Conservation (phyloP, 2,797 vertebrate genomes). For the Discoglossus pictus region DNA sequence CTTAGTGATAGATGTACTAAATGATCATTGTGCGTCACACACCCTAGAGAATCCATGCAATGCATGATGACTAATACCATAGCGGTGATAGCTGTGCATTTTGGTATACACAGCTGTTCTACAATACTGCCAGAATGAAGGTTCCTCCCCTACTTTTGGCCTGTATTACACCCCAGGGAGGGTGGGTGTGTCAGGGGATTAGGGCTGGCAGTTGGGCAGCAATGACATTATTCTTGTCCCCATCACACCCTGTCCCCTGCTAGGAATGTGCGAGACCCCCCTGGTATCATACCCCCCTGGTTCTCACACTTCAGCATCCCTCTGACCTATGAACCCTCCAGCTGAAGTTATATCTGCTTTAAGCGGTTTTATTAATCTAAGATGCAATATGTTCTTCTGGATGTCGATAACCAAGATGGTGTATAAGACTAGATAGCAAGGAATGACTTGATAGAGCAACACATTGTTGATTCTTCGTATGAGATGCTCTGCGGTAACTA, state of each 20-base stretch:
- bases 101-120: slow-evolving; percentile 4
- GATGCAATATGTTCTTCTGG: no score
- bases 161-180: neutral
- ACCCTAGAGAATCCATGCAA: no score
- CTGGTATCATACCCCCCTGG: slow-evolving; percentile 14
- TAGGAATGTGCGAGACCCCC: slow-evolving; percentile 17
- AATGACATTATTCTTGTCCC: slow-evolving; percentile 6
- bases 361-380: no score
- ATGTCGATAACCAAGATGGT: no score
- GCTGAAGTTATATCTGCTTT: no score
- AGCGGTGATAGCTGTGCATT: no score
- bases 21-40: no score
- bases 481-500: neutral
- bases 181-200: neutral
- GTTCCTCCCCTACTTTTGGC: neutral
- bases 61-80: no score
- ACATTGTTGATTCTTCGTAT: no score
- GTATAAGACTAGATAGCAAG: no score
- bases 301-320: slow-evolving; percentile 18
- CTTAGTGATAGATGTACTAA: no score
- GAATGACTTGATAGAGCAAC: no score
- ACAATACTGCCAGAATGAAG: neutral
- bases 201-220: slow-evolving; percentile 12
- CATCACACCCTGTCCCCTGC: slow-evolving; percentile 14
- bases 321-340: slow-evolving; percentile 16